Evolutionary conservation across 2,888 invertebrate genomes (phyloP).

Genomic region (Leptopilina syphax): DNA sequence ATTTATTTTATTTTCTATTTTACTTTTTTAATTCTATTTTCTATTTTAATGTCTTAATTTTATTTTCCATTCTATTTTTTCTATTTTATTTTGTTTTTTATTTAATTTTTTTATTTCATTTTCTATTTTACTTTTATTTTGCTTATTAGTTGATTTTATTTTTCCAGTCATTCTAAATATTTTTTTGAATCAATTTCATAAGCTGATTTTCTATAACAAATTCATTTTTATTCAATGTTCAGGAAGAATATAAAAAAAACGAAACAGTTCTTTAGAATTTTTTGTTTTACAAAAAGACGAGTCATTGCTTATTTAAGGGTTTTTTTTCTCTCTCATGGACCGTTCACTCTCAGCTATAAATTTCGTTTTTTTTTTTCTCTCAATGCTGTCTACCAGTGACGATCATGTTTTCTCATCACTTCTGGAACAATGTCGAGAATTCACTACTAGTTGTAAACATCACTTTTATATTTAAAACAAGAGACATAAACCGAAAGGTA

Average conservation of each 20-base stretch:
- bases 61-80: too few species aligned
- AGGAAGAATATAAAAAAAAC: neutral
- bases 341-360: slow-evolving; percentile 37
- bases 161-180: too few species aligned
- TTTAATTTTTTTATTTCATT: too few species aligned
- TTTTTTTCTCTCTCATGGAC: slow-evolving; percentile 32
- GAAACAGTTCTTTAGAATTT: slow-evolving; percentile 29
- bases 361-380: slow-evolving; percentile 14
- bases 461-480: neutral
- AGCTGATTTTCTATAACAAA: neutral
- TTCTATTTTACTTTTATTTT: too few species aligned
- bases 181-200: too few species aligned
- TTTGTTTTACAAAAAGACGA: slow-evolving; percentile 24
- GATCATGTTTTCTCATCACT: slow-evolving; percentile 21
- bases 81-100: too few species aligned
- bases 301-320: slow-evolving; percentile 34
- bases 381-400: slow-evolving; percentile 35
- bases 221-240: neutral
- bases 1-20: neutral
- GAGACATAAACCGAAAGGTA: neutral
- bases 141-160: too few species aligned
- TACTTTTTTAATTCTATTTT: neutral
- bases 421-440: slow-evolving; percentile 26
- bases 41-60: too few species aligned
- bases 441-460: slow-evolving; percentile 22